Percentiles rank a stretch among this genome's conserved stretches.
phyloP scores from a whole-genome alignment of 2,797 vertebrate species.

The Todus mexicanus region DNA sequence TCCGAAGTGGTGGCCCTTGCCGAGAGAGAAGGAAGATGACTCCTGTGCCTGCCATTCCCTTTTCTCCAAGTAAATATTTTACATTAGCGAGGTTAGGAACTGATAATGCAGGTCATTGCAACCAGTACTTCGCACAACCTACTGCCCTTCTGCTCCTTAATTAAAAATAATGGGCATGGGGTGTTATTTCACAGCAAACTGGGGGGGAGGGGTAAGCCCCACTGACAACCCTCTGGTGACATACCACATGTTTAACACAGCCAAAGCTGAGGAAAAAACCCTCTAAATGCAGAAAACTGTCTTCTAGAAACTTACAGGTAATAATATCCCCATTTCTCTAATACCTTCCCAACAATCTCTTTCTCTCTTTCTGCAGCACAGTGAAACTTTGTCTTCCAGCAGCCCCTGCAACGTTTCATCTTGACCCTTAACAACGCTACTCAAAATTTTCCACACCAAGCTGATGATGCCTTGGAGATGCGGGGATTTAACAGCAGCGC shows the following conservation, averaged over 20 bases:
- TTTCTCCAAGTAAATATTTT: background rate
- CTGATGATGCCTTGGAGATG: background rate
- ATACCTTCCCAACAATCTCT: background rate
- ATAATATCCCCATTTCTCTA: background rate
- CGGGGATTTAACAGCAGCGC: background rate
- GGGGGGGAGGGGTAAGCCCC: background rate
- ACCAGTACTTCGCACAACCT: background rate
- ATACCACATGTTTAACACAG: background rate
- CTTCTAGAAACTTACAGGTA: background rate
- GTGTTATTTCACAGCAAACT: background rate
- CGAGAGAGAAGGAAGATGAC: background rate
- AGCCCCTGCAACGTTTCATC: conserved; percentile 6
- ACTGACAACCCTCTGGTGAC: background rate
- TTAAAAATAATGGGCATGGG: background rate
- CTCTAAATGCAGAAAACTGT: background rate
- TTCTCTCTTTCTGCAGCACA: background rate
- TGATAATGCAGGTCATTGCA: background rate
- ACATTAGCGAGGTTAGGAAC: background rate
- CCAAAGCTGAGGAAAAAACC: background rate
- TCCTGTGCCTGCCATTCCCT: background rate
- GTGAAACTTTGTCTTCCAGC: background rate
- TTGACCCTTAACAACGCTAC: background rate
- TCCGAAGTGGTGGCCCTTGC: background rate
- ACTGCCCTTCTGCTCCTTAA: background rate
- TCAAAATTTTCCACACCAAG: background rate